A percentile compares a stretch with the other conserved stretches of the same genome.
Evolutionary conservation across 1,140 invertebrate species (phyloP).

Genomic region (Drosophila novamexicana): DNA sequence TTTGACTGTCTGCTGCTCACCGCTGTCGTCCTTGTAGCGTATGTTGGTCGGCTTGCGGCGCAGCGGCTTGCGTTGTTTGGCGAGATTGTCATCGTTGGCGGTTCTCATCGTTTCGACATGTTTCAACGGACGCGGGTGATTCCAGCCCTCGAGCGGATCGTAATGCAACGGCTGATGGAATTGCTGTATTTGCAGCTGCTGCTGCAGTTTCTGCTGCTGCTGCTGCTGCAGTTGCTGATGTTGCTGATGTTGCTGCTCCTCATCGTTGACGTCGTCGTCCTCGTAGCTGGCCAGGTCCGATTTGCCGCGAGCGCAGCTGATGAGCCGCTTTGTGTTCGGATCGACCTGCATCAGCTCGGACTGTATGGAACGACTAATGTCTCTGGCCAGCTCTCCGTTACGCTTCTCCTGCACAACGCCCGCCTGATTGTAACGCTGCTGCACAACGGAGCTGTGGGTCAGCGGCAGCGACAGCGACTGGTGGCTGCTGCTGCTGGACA

Average conservation of each 20-base stretch:
- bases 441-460: background rate
- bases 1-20: background rate
- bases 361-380: slow-evolving; percentile 60
- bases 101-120: background rate
- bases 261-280: background rate
- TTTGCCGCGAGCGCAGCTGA: slow-evolving; percentile 27
- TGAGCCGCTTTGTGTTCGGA: slow-evolving; percentile 25
- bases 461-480: background rate
- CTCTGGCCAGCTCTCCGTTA: slow-evolving; percentile 17
- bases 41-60: slow-evolving; percentile 18
- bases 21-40: slow-evolving; percentile 6
- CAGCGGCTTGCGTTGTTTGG: slow-evolving; percentile 18
- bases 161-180: background rate
- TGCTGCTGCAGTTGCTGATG: background rate
- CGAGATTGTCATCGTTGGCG: background rate
- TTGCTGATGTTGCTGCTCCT: background rate
- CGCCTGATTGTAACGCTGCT: slow-evolving; percentile 37
- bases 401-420: background rate
- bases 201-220: background rate
- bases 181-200: background rate
- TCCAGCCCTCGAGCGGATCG: slow-evolving; percentile 57
- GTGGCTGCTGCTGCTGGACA: background rate
- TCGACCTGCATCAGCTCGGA: slow-evolving; percentile 58
- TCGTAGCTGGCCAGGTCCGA: background rate
- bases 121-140: slow-evolving; percentile 27